Percentiles rank a stretch among this genome's conserved stretches.
phyloP scores from a whole-genome alignment of 2,113 vertebrate genomes.

The Dipodomys spectabilis region DNA sequence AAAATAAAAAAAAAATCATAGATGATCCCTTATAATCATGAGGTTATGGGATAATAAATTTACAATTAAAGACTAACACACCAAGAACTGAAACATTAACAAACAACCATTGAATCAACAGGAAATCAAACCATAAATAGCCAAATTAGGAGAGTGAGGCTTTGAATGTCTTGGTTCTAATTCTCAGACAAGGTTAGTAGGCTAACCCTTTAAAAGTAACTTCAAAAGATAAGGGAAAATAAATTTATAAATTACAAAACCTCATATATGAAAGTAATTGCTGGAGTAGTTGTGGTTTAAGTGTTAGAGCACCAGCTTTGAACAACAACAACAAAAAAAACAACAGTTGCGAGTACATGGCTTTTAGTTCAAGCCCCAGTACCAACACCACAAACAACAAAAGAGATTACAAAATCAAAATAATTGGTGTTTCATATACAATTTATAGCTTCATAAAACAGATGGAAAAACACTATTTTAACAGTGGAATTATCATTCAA shows the following conservation, averaged over 20 bases:
- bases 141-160: neutral
- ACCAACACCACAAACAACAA: too few relatives aligned
- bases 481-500: neutral
- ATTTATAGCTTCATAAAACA: slow-evolving; percentile 12
- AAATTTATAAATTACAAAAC: too few relatives aligned
- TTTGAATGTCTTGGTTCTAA: neutral
- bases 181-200: neutral
- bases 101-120: neutral
- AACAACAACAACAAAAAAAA: too few relatives aligned
- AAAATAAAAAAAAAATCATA: neutral
- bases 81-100: slow-evolving; percentile 1
- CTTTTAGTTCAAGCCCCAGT: too few relatives aligned
- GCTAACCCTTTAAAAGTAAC: slow-evolving; percentile 20
- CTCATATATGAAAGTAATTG: too few relatives aligned
- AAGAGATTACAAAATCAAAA: neutral
- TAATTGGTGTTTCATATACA: neutral
- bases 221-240: neutral
- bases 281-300: too few relatives aligned
- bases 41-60: neutral
- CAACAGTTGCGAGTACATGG: too few relatives aligned
- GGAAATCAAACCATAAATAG: slow-evolving; percentile 35
- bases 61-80: slow-evolving; percentile 7
- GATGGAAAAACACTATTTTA: neutral
- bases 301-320: too few relatives aligned
- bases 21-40: neutral